Percentiles rank a stretch among this genome's conserved stretches.
These are phyloP conservation scores for Notarius lentiginosus DNA, from an alignment of 2,113 vertebrate species.

Conservation along the genomic window DNA sequence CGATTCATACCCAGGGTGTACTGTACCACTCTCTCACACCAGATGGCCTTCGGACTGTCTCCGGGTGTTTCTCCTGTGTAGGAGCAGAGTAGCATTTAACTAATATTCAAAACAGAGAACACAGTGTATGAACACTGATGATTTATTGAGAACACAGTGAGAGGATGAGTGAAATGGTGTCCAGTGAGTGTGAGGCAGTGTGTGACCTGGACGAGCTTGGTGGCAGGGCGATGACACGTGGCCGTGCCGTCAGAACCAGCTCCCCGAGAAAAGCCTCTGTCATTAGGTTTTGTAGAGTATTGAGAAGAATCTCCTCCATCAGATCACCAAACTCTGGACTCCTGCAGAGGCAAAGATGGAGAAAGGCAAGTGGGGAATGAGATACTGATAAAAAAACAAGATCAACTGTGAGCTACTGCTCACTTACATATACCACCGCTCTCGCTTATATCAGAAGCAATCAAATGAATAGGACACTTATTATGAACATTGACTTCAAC, in stretches of 20 bases:
- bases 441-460: too few species aligned
- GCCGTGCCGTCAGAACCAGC: constrained; percentile 77
- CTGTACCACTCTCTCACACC: background rate
- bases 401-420: too few species aligned
- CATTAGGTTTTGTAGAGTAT: constrained; percentile 86
- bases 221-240: constrained; percentile 73
- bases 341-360: constrained; percentile 54
- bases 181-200: background rate
- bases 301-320: constrained; percentile 78
- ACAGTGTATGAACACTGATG: background rate
- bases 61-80: constrained; percentile 33
- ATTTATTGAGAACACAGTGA: background rate
- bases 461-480: too few species aligned
- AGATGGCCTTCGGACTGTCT: constrained; percentile 26
- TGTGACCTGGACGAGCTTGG: constrained; percentile 54
- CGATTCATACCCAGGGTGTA: background rate
- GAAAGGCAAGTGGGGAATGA: background rate
- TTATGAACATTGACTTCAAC: too few species aligned
- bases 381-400: background rate
- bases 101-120: background rate
- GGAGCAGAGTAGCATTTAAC: constrained; percentile 19
- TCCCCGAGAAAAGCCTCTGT: constrained; percentile 84
- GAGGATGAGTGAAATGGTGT: background rate
- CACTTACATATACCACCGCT: too few species aligned
- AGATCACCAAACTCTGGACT: constrained; percentile 70